phyloP scores from a whole-genome alignment of 2,888 invertebrate genomes.

The Crossocerus cetratus region DNA sequence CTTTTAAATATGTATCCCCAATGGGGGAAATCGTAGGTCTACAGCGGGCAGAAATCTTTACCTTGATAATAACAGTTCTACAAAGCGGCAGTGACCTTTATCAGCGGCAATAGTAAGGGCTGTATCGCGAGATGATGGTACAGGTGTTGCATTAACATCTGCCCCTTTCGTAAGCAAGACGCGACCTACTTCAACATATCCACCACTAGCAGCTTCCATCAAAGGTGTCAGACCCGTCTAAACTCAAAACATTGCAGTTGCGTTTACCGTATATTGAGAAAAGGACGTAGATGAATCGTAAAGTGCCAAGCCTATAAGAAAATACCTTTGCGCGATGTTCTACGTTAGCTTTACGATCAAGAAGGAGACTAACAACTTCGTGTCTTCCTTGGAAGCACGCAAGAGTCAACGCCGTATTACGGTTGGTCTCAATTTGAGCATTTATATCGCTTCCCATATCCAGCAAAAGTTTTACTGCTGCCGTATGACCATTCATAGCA shows the following conservation, averaged over 20 bases:
- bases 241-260: slow-evolving; percentile 18
- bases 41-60: slow-evolving; percentile 56
- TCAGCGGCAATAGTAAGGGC: slow-evolving; percentile 99
- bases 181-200: slow-evolving; percentile 98
- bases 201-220: slow-evolving; percentile 99
- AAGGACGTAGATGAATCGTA: not conserved
- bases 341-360: slow-evolving; percentile 98
- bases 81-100: slow-evolving; percentile 97
- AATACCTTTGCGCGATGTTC: slow-evolving; percentile 96
- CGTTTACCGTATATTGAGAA: slow-evolving; percentile 12
- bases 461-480: slow-evolving; percentile 94
- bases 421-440: slow-evolving; percentile 99
- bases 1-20: not conserved
- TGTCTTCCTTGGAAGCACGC: slow-evolving; percentile 99
- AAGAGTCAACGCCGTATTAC: slow-evolving; percentile 98
- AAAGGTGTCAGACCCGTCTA: slow-evolving; percentile 97
- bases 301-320: not conserved
- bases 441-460: slow-evolving; percentile 99
- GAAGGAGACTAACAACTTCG: slow-evolving; percentile 96
- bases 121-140: slow-evolving; percentile 98
- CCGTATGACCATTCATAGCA: slow-evolving; percentile 98
- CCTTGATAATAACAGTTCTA: slow-evolving; percentile 87
- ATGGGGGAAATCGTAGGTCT: not conserved
- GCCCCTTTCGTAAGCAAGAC: slow-evolving; percentile 97
- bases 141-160: slow-evolving; percentile 98